Evolutionary conservation across 1,140 invertebrate genomes (phyloP).

Genomic region (Coboldia fuscipes): DNA sequence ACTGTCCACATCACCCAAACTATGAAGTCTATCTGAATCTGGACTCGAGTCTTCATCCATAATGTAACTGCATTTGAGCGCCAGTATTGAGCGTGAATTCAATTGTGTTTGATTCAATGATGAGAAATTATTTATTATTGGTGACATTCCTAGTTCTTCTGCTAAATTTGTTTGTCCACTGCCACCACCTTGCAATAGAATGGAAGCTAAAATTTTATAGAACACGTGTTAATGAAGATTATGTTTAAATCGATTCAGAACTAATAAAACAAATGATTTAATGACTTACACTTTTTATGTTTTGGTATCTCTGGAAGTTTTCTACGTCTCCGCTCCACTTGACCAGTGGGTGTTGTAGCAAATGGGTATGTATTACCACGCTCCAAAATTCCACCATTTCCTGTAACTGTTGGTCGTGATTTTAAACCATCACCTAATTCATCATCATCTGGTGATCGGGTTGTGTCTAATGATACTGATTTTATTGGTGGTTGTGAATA

Average conservation of each 20-base stretch:
- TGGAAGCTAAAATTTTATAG: conserved; percentile 26
- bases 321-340: conserved; percentile 43
- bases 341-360: conserved; percentile 14
- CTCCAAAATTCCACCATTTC: conserved; percentile 11
- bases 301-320: conserved; percentile 74
- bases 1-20: conserved; percentile 54
- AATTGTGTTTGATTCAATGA: conserved; percentile 5
- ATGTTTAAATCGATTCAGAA: background rate
- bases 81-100: conserved; percentile 32
- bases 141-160: conserved; percentile 27
- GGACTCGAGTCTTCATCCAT: conserved; percentile 63
- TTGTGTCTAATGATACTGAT: too few relatives aligned
- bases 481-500: too few relatives aligned
- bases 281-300: conserved; percentile 54
- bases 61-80: conserved; percentile 52
- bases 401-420: conserved; percentile 13
- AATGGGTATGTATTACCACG: conserved; percentile 9
- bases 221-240: too few relatives aligned
- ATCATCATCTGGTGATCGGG: conserved; percentile 16
- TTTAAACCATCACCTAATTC: conserved; percentile 21
- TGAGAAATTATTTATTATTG: conserved; percentile 1
- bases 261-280: background rate
- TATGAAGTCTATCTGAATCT: conserved; percentile 60
- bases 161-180: conserved; percentile 38
- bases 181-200: conserved; percentile 23